Evolutionary conservation across 2,888 invertebrate species (phyloP), one percentile per base, ranked within the genome.

Genomic region (Nowickia ferox): DNA sequence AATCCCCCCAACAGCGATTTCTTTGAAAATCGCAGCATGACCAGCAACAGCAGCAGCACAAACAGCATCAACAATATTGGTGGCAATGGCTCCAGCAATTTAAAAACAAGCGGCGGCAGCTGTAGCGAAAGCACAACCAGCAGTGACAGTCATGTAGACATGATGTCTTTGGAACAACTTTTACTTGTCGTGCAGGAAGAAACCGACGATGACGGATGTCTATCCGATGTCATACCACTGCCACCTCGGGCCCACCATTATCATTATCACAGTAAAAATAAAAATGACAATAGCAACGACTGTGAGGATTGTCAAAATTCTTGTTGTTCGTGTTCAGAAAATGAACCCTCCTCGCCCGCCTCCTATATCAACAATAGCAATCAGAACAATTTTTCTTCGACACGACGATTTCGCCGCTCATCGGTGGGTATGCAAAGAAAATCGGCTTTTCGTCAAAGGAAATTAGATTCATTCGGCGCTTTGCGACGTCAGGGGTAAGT

Each of bases 401-500:
- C 40, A 53, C 89, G 90, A 71, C 90, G 89, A 74, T 90, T 90
- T 87, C 91, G 92, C 30, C 90, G 91, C 77, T 91, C 91, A 17
- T 91, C 91, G 51, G 89, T 92, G 87, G 92, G 92, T 80, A 91
- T 91, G 89, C 92, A 91, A 86, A 89, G 92, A 66, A 90, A 91
- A 82, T 89, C 91, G 65, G 92, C 91, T 55, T 92, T 92, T 87
- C 92, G 92, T n/a, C 90, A 92, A 84, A 91, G 91, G 72, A 93
- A 93, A 87, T 89, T 91, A 75, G 92, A 92, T 87, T 92, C 92
- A 11, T 78, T 92, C 78, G 91, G 91, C 59, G 87, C 89, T 38
- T 91, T 89, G 90, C 90, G 92, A 1, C 91, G 91, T 83, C 91
- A 90, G 84, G 91, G 92, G 92, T 92, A 90, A 92, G 90, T 90